Evolutionary conservation across 2,797 vertebrate species (phyloP).

Genomic region (Scomberomorus guttatus): DNA sequence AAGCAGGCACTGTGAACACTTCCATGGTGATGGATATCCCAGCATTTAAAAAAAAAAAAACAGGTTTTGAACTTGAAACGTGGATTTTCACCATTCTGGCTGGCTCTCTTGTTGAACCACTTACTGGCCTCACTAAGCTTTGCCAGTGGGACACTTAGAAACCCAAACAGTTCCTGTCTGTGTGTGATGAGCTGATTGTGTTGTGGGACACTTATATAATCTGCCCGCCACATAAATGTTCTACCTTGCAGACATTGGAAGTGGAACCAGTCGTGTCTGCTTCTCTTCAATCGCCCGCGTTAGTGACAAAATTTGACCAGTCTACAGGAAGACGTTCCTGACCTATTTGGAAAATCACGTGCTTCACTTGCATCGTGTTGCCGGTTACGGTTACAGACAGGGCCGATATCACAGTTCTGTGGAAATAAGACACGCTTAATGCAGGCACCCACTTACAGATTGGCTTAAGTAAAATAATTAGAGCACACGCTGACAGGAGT

Average conservation of each 20-base stretch:
- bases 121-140: background rate
- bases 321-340: background rate
- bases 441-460: background rate
- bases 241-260: background rate
- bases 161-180: background rate
- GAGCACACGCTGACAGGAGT: background rate
- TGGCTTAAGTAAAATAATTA: background rate
- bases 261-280: background rate
- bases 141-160: conserved; percentile 5
- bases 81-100: conserved; percentile 10
- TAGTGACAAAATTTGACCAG: background rate
- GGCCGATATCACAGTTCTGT: background rate
- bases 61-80: background rate
- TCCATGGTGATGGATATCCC: background rate
- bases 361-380: too few relatives aligned
- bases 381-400: too few relatives aligned
- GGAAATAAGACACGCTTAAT: background rate
- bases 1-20: background rate
- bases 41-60: conserved; percentile 7
- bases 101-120: background rate
- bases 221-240: conserved; percentile 1
- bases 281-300: background rate
- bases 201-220: conserved; percentile 3
- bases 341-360: background rate
- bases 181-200: conserved; percentile 12